Conservation (phyloP, 2,797 vertebrate species). For the Sebastiscus albofasciatus region DNA sequence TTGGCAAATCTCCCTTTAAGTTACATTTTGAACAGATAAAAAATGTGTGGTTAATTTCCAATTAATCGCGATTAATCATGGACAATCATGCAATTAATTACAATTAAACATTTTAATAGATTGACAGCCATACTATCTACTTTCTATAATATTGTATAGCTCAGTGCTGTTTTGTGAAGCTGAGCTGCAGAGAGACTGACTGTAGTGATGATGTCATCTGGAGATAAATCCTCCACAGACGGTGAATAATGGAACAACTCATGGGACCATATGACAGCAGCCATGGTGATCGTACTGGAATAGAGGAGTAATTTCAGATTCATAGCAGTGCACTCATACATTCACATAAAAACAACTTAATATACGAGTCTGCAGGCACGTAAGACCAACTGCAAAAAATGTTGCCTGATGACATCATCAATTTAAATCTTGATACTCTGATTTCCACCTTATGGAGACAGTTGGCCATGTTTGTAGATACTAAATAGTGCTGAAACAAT, state of each 20-base stretch:
- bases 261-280: conserved; percentile 12
- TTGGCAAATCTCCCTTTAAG: too few relatives aligned
- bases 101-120: too few relatives aligned
- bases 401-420: neutral
- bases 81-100: too few relatives aligned
- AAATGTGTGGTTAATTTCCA: too few relatives aligned
- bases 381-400: neutral
- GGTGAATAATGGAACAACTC: conserved; percentile 38
- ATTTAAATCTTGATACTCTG: neutral
- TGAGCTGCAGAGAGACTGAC: neutral
- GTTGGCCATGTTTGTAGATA: neutral
- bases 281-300: neutral
- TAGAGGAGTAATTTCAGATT: neutral
- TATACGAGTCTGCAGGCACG: neutral
- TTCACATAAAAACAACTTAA: neutral
- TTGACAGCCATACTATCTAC: neutral
- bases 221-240: conserved; percentile 36
- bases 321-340: neutral
- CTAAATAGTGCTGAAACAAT: neutral
- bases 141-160: neutral
- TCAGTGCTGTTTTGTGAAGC: neutral
- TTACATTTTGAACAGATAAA: too few relatives aligned
- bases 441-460: neutral
- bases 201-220: conserved; percentile 40
- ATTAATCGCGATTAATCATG: too few relatives aligned